These are phyloP conservation scores for Epinephelus fuscoguttatus DNA, from an alignment of 2,113 vertebrate genomes.

Conservation along the genomic window DNA sequence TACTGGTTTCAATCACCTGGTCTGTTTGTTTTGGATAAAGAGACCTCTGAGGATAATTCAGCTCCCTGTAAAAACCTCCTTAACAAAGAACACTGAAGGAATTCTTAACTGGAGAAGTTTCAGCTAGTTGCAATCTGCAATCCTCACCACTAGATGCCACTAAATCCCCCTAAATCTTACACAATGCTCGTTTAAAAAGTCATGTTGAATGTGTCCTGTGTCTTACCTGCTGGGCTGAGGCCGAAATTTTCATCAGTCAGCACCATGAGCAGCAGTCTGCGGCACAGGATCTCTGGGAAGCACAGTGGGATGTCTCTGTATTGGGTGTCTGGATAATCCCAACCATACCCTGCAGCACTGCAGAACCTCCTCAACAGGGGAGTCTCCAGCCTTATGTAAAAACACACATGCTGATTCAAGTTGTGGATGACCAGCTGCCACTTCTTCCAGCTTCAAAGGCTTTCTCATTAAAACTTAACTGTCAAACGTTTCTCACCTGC, in stretches of 20 bases:
- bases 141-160: too few relatives aligned
- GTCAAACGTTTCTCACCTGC: constrained; percentile 65
- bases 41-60: too few relatives aligned
- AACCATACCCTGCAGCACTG: constrained; percentile 75
- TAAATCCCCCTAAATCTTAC: too few relatives aligned
- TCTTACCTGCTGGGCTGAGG: constrained; percentile 76
- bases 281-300: constrained; percentile 74
- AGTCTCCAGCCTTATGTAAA: constrained; percentile 54
- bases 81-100: too few relatives aligned
- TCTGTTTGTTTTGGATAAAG: too few relatives aligned
- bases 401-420: not conserved
- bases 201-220: not conserved
- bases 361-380: constrained; percentile 75
- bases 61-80: too few relatives aligned
- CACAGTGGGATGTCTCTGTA: constrained; percentile 80
- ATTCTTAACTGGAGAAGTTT: too few relatives aligned
- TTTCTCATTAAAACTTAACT: not conserved
- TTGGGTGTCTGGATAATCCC: constrained; percentile 83
- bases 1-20: too few relatives aligned
- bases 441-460: not conserved
- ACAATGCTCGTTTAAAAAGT: too few relatives aligned
- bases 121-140: too few relatives aligned
- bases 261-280: constrained; percentile 67
- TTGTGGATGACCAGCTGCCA: not conserved
- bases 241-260: constrained; percentile 70